Base-by-base conservation (phyloP, 1,140 invertebrate genomes). In the Drosophila varians region DNA sequence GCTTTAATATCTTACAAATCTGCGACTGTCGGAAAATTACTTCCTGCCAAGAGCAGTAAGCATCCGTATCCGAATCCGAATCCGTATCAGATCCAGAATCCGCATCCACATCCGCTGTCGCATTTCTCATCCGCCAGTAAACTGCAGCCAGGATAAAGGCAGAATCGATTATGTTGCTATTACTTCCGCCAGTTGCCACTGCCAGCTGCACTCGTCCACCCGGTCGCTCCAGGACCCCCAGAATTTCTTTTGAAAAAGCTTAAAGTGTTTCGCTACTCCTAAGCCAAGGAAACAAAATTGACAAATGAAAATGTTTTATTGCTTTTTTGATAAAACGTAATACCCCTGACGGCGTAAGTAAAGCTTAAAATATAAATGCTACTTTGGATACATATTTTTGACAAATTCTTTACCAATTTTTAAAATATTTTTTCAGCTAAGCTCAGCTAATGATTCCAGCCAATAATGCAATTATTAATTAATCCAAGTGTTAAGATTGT, bases 161-260 rank as follows among this genome's bases (percentile, higher is more conserved):
- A 76, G 76, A 86, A 87, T 84, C 80, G 80, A 84, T 86, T 84
- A 84, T 84, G 80, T 86, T 87, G 80, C 80, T 84, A 84, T 84
- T 84, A 84, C 80, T 84, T 84, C 82, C 80, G 80, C 76, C 80
- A 87, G 76, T 68, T 86, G 80, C 68, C 80, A 66, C 51, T 69
- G 56, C 51, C 80, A 84, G 80, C 70, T 86, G 80, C 76, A 84
- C 45, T 62, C 28, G 40, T 38, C 45, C 40, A 16, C n/a, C 34
- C 31, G n/a, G n/a, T n/a, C n/a, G n/a, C n/a, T n/a, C n/a, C n/a
- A 54, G 6, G 21, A 40, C 43, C 18, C 26, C 26, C 26, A 7
- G 28, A 38, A 26, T 61, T 64, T 60, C 40, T 38, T 65, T 53
- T 66, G 45, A 65, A 16, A 6, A 14, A 12, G n/a, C 25, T 3